phyloP scores from a whole-genome alignment of 2,888 invertebrate species.

The Seira musarum region DNA sequence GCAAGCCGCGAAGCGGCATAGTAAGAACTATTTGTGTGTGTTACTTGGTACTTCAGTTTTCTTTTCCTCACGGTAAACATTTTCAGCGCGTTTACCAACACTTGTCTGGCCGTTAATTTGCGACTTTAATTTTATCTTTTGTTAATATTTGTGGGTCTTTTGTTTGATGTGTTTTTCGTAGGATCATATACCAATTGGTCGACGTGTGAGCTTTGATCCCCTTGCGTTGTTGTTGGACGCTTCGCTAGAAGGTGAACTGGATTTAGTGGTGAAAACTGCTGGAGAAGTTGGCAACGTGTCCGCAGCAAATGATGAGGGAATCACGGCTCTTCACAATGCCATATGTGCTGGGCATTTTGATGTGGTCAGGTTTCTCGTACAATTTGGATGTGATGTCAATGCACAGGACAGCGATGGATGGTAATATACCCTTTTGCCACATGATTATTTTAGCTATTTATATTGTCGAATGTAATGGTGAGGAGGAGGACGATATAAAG shows the following conservation, averaged over 20 bases:
- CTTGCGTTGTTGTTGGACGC: constrained; percentile 96
- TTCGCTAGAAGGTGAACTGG: constrained; percentile 97
- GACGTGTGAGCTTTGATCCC: constrained; percentile 97
- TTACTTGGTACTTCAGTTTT: too few species aligned
- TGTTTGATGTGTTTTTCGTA: constrained; percentile 21
- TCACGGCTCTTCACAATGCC: constrained; percentile 99
- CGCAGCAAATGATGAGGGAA: constrained; percentile 98
- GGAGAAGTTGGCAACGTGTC: constrained; percentile 82
- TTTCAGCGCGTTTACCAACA: too few species aligned
- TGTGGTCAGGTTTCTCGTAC: constrained; percentile 97
- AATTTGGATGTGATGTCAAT: constrained; percentile 99
- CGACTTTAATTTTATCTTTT: too few species aligned
- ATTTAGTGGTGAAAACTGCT: constrained; percentile 95
- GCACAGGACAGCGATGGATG: constrained; percentile 99
- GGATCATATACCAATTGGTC: constrained; percentile 70
- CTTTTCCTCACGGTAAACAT: too few species aligned
- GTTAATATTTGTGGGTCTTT: too few species aligned
- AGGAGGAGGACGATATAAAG: too few species aligned
- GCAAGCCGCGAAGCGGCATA: too few species aligned
- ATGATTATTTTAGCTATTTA: too few species aligned
- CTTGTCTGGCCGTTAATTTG: too few species aligned
- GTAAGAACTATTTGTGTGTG: too few species aligned
- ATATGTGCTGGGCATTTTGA: constrained; percentile 99
- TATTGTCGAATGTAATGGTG: too few species aligned
- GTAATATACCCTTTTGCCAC: too few species aligned